phyloP scores from a whole-genome alignment of 2,797 vertebrate species.

The Loriculus beryllinus region DNA sequence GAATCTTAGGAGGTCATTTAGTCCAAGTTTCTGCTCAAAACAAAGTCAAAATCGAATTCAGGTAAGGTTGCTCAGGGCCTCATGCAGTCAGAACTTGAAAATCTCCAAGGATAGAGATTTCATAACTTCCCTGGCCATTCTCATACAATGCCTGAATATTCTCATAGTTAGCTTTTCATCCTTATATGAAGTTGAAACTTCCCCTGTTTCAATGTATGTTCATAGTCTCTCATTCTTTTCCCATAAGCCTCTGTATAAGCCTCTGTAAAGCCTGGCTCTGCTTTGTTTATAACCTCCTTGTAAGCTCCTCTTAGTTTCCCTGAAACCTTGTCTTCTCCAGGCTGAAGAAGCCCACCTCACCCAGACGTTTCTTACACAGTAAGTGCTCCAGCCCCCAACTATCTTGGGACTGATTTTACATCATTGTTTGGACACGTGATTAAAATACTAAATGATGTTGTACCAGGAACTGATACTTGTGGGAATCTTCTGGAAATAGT shows the following conservation, averaged over 20 bases:
- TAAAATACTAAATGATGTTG: constrained; percentile 13
- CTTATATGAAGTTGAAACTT: background rate
- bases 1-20: background rate
- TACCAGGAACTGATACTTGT: constrained; percentile 64
- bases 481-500: constrained; percentile 69
- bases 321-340: background rate
- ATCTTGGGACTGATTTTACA: background rate
- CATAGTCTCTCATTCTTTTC: background rate
- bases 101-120: background rate
- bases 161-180: background rate
- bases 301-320: background rate
- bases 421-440: constrained; percentile 43
- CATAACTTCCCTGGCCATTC: background rate
- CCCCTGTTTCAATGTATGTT: background rate
- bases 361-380: fast-evolving
- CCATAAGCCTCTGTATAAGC: background rate
- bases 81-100: background rate
- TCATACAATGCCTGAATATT: background rate
- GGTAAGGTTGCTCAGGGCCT: background rate
- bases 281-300: background rate
- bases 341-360: background rate
- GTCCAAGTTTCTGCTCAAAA: background rate
- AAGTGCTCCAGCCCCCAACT: background rate
- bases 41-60: background rate
- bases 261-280: background rate